Evolutionary conservation across 2,888 invertebrate genomes (phyloP).

Genomic region (Ormyrus rosae): DNA sequence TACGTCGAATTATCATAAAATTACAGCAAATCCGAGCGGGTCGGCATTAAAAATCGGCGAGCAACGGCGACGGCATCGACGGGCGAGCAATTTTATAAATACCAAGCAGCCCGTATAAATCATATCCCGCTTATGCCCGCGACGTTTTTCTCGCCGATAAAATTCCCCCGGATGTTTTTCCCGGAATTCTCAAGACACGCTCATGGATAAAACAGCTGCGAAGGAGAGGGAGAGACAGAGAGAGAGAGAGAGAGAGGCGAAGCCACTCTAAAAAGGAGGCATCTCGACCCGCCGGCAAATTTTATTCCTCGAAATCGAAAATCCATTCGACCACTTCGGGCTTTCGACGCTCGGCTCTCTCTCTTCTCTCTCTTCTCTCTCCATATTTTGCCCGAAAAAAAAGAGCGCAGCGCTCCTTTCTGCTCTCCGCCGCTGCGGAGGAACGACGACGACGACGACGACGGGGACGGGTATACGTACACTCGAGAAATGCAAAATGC

Average conservation of each 20-base stretch:
- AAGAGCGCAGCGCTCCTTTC: slow-evolving; percentile 19
- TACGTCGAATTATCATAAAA: too few relatives aligned
- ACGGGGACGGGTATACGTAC: slow-evolving; percentile 33
- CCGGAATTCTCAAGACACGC: slow-evolving; percentile 27
- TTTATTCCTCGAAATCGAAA: slow-evolving; percentile 55
- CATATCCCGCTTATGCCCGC: slow-evolving; percentile 14
- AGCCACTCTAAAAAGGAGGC: slow-evolving; percentile 25
- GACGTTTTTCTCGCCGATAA: not conserved
- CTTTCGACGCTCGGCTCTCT: not conserved
- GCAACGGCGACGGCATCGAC: too few relatives aligned
- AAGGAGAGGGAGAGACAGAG: not conserved
- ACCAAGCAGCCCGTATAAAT: slow-evolving; percentile 33
- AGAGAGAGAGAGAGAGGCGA: not conserved
- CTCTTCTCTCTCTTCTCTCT: not conserved
- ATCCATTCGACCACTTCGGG: slow-evolving; percentile 48
- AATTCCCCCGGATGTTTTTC: slow-evolving; percentile 46
- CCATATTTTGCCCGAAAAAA: slow-evolving; percentile 22
- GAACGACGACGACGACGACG: not conserved
- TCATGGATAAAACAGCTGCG: slow-evolving; percentile 53
- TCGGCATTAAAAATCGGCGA: too few relatives aligned
- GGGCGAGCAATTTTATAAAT: slow-evolving; percentile 40
- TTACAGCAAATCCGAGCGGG: too few relatives aligned
- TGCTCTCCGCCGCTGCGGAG: slow-evolving; percentile 3
- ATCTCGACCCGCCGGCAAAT: slow-evolving; percentile 34
- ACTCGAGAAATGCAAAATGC: slow-evolving; percentile 54